Evolutionary conservation across 2,888 invertebrate genomes (phyloP).

Genomic region (Plebejus melissa): DNA sequence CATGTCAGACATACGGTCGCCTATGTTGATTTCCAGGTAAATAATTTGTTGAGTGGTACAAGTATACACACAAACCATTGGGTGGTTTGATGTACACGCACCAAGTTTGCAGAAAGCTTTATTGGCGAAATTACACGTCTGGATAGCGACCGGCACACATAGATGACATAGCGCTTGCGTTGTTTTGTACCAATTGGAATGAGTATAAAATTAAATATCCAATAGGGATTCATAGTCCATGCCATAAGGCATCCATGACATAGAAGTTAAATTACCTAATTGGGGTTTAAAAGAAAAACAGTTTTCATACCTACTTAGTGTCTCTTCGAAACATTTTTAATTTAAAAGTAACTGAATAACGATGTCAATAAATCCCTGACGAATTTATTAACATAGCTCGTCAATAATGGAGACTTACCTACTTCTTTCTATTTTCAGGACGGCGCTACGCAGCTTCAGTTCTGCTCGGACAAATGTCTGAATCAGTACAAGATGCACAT

Average conservation of each 20-base stretch:
- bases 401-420: neutral
- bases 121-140: neutral
- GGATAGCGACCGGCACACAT: too few species aligned
- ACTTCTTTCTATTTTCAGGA: slow-evolving; percentile 77
- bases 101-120: neutral
- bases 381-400: neutral
- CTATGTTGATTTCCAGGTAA: slow-evolving; percentile 92
- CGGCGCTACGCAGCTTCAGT: slow-evolving; percentile 93
- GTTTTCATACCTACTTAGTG: too few species aligned
- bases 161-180: too few species aligned
- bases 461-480: slow-evolving; percentile 94
- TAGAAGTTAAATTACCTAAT: too few species aligned
- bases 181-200: too few species aligned
- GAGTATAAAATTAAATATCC: too few species aligned
- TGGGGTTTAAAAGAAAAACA: too few species aligned
- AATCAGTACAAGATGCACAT: slow-evolving; percentile 99
- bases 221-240: too few species aligned
- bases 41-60: slow-evolving; percentile 1
- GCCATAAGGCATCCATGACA: too few species aligned
- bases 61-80: neutral
- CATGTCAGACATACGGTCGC: slow-evolving; percentile 94
- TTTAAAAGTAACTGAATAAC: neutral
- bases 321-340: neutral
- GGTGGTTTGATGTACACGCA: too few species aligned
- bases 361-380: neutral